Percentiles rank a stretch among this genome's conserved stretches.
These are phyloP conservation scores for Ennomos erosarius DNA, from an alignment of 2,888 invertebrate genomes.

Conservation along the genomic window DNA sequence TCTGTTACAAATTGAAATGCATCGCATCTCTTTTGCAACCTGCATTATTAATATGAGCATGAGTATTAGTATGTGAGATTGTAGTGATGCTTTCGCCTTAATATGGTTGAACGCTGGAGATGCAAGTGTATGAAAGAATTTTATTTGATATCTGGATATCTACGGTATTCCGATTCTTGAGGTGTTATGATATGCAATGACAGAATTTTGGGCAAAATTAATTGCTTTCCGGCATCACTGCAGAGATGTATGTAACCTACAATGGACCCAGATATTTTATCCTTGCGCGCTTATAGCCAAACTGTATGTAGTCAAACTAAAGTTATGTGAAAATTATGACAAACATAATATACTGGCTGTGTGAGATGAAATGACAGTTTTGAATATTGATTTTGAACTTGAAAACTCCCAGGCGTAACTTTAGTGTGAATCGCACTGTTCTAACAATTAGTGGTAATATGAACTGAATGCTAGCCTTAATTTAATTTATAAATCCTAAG, in stretches of 20 bases:
- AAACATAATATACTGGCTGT: background rate
- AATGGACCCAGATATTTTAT: slow-evolving; percentile 6
- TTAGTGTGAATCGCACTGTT: slow-evolving; percentile 53
- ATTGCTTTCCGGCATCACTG: too few species aligned
- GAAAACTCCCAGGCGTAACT: slow-evolving; percentile 31
- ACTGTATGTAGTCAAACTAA: slow-evolving; percentile 33
- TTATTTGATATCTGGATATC: background rate
- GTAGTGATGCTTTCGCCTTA: slow-evolving; percentile 55
- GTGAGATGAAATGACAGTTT: background rate
- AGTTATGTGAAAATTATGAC: slow-evolving; percentile 16
- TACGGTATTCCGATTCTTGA: slow-evolving; percentile 1
- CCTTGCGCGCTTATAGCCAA: slow-evolving; percentile 7
- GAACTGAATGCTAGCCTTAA: slow-evolving; percentile 84
- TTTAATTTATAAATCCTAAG: slow-evolving; percentile 81
- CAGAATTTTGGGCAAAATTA: background rate
- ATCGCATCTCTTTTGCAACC: slow-evolving; percentile 50
- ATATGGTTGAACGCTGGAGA: slow-evolving; percentile 42
- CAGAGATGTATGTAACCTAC: background rate
- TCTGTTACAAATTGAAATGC: slow-evolving; percentile 52
- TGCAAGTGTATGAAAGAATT: slow-evolving; percentile 2
- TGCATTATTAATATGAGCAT: too few species aligned
- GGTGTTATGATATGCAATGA: slow-evolving; percentile 1
- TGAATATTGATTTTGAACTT: slow-evolving; percentile 1
- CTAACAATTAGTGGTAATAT: slow-evolving; percentile 71
- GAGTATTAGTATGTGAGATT: slow-evolving; percentile 54